Base-by-base conservation (phyloP, 2,888 invertebrate species). In the Creontiades dilutus region DNA sequence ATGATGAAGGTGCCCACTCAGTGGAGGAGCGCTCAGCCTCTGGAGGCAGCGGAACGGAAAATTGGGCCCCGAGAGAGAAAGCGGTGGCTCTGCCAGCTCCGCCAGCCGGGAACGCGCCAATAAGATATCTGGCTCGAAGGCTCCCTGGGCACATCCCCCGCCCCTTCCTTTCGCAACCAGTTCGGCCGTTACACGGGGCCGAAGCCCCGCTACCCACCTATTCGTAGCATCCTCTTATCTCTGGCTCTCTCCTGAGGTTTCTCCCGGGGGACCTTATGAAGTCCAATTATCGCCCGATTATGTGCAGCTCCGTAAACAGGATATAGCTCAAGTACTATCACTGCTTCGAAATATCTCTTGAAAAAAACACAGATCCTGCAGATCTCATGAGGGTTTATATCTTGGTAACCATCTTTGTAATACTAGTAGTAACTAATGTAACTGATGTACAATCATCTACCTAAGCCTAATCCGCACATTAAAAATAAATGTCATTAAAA, bases 31-130 rank as follows among this genome's bases (percentile, higher is more conserved):
- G 28, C 47, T 47, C 46, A 47, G 19, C 68, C 78, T 78, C 46
- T 46, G 78, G 85, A 85, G 85, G 85, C 61, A 85, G 55, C 61
- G 85, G 85, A 23, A 55, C 57, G 85, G 85, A 85, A 85, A 85
- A 85, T 85, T 85, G 85, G 85, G 85, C 85, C 85, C 57, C 85
- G 27, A 28, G 85, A 85, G 85, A 28, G 55, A 85, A 57, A 37
- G 37, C 85, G 85, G 28, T 37, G 85, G 85, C 61, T 85, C 57
- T 85, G 85, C 57, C 85, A 61, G 85, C 61, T 85, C 57, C 61
- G 61, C 57, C 85, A 85, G 37, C 85, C 23, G 68, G 68, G 85
- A 28, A 28, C 57, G 85, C 85, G 85, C 85, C 85, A 85, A 85
- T 85, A 57, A 85, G 85, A 85, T 85, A 85, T 85, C 85, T 61